phyloP scores from a whole-genome alignment of 1,140 invertebrate species.

The Stegodyphus dumicola region DNA sequence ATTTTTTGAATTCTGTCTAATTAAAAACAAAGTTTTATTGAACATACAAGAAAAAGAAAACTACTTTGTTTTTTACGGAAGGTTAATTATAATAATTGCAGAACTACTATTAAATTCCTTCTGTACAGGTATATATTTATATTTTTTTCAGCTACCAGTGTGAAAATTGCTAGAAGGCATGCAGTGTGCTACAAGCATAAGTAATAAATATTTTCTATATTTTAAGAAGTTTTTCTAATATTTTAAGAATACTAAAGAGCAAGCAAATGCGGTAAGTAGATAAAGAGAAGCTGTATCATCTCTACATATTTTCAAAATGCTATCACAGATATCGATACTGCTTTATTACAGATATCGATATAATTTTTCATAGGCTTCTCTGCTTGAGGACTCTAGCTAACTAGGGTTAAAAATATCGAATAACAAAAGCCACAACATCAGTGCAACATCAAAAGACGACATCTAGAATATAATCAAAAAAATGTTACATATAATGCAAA shows the following conservation, averaged over 20 bases:
- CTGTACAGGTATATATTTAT: no score
- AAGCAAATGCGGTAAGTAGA: constrained; percentile 35
- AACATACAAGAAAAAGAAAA: not conserved
- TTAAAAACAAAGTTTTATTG: no score
- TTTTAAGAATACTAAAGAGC: not conserved
- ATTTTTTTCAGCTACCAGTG: no score
- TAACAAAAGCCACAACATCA: constrained; percentile 48
- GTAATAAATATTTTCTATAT: no score
- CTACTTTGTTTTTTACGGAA: not conserved
- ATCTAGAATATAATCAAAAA: constrained; percentile 37
- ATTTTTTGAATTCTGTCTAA: no score
- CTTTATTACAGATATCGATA: not conserved
- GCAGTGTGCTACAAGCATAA: no score
- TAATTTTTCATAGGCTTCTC: constrained; percentile 10
- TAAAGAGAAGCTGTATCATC: not conserved
- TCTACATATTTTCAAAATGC: not conserved
- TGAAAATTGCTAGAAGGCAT: no score
- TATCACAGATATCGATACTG: no score
- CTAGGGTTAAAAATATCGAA: constrained; percentile 4
- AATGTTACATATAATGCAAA: constrained; percentile 31
- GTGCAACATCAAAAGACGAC: constrained; percentile 51
- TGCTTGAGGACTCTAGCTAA: constrained; percentile 12
- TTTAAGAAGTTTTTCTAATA: not conserved
- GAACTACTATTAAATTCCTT: no score
- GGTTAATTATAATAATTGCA: no score